Percentiles rank a stretch among this genome's conserved stretches.
Evolutionary conservation across 2,888 invertebrate species (phyloP).

Genomic region (Phengaris alcon): DNA sequence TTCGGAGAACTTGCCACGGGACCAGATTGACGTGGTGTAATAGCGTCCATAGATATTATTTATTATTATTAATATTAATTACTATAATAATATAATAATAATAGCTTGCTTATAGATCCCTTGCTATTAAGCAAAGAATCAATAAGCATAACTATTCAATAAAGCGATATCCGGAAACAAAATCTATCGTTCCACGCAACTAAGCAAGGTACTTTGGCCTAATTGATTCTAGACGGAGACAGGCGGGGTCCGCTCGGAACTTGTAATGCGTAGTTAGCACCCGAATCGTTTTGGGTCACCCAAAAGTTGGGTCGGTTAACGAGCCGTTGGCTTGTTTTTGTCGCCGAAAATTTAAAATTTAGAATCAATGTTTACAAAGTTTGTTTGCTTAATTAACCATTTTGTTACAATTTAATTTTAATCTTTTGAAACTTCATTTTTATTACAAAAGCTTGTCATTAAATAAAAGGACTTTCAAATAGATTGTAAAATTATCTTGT

Average conservation of each 20-base stretch:
- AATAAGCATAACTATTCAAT: background rate
- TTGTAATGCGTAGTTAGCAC: constrained; percentile 28
- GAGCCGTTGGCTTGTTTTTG: constrained; percentile 42
- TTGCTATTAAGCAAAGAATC: too few species aligned
- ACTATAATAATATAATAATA: too few species aligned
- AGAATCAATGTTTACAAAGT: background rate
- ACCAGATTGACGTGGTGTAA: too few species aligned
- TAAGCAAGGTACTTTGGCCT: constrained; percentile 8
- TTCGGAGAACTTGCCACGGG: too few species aligned
- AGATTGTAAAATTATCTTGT: too few species aligned
- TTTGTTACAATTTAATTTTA: constrained; percentile 9
- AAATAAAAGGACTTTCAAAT: too few species aligned
- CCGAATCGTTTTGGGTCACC: constrained; percentile 31
- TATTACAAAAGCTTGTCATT: too few species aligned
- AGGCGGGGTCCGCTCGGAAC: constrained; percentile 24
- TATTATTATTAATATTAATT: too few species aligned
- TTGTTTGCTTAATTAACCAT: constrained; percentile 8
- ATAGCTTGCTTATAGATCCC: too few species aligned
- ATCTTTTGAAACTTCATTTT: background rate
- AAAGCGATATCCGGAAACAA: background rate
- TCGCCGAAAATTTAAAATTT: constrained; percentile 32
- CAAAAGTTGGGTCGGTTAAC: constrained; percentile 38
- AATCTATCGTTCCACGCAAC: background rate
- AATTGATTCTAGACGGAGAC: constrained; percentile 26
- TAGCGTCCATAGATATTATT: too few species aligned